Conservation (phyloP, 2,797 vertebrate genomes). For the Rhincodon typus region DNA sequence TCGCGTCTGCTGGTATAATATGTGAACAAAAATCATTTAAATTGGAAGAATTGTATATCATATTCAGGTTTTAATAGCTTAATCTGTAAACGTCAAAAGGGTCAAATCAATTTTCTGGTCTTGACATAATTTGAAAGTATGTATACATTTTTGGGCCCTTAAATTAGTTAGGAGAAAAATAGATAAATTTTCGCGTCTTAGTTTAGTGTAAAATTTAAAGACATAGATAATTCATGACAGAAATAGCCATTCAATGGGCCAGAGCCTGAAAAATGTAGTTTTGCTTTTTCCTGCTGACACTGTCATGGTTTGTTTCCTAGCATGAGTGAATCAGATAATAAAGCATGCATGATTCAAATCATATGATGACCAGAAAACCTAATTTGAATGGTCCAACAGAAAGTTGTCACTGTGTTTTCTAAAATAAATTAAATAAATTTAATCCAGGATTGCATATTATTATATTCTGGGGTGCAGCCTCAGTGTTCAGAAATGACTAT, state of each 20-base stretch:
- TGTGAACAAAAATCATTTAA: slow-evolving; percentile 9
- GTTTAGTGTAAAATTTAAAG: background rate
- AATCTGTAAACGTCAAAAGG: slow-evolving; percentile 3
- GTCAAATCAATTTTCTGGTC: background rate
- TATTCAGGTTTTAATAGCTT: background rate
- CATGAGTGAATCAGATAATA: background rate
- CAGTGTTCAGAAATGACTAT: background rate
- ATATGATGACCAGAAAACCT: background rate
- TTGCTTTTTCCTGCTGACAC: background rate
- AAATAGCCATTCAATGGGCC: background rate
- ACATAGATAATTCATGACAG: background rate
- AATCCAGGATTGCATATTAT: background rate
- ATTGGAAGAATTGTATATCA: background rate
- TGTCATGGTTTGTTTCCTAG: background rate
- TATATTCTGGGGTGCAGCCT: background rate
- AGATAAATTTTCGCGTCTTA: background rate
- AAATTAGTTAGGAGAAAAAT: background rate
- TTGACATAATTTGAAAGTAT: background rate
- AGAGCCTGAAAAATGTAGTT: background rate
- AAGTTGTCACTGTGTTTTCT: background rate
- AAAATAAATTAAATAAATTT: background rate
- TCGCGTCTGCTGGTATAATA: background rate
- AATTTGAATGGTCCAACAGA: slow-evolving; percentile 1
- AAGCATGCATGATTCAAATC: background rate
- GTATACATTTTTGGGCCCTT: background rate